phyloP scores from a whole-genome alignment of 2,797 vertebrate genomes.

The Acropternis orthonyx region DNA sequence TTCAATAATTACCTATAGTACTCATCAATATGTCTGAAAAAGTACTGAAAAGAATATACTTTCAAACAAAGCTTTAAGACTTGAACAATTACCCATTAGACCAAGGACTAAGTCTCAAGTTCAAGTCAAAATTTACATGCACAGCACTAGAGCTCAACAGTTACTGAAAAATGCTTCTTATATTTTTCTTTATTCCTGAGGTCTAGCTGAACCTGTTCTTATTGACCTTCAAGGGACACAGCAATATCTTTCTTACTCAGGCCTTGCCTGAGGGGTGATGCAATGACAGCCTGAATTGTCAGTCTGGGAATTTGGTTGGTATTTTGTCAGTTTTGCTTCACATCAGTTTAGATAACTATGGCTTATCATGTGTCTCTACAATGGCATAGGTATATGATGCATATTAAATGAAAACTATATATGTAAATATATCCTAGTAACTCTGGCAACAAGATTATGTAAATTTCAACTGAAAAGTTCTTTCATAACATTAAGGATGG shows the following conservation, averaged over 20 bases:
- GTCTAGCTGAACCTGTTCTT: background rate
- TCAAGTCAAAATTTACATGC: background rate
- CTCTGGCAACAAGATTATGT: background rate
- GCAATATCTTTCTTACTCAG: background rate
- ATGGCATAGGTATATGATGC: background rate
- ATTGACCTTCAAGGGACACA: slow-evolving; percentile 14
- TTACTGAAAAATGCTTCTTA: background rate
- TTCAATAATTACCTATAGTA: background rate
- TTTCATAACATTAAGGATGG: background rate
- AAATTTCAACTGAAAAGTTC: background rate
- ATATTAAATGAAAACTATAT: background rate
- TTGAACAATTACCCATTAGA: background rate
- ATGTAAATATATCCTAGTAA: background rate
- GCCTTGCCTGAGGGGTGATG: background rate
- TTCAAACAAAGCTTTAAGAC: background rate
- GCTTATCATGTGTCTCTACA: background rate
- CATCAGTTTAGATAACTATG: slow-evolving; percentile 10
- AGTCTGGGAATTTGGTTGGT: slow-evolving; percentile 24
- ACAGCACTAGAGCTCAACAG: background rate
- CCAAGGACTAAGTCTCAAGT: background rate
- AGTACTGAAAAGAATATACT: background rate
- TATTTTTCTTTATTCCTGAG: background rate
- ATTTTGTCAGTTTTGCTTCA: slow-evolving; percentile 23
- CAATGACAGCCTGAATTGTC: slow-evolving; percentile 8
- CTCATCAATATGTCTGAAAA: background rate